These are phyloP conservation scores for Anas capensis DNA, from an alignment of 2,797 vertebrate genomes.

Conservation along the genomic window DNA sequence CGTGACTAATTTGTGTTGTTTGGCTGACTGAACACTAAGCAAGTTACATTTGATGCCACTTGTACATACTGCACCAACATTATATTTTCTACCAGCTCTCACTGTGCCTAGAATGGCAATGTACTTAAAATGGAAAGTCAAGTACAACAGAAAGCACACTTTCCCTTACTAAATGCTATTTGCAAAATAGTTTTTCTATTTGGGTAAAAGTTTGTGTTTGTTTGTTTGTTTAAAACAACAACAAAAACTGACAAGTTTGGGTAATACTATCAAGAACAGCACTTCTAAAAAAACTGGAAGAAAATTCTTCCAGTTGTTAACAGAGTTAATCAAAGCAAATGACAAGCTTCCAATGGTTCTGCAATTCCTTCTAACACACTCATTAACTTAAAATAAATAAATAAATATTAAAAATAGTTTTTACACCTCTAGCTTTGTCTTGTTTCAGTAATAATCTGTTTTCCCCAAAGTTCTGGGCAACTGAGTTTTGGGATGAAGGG, in stretches of 20 bases:
- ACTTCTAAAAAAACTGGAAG: not conserved
- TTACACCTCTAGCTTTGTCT: not conserved
- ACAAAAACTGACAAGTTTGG: not conserved
- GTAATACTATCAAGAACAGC: not conserved
- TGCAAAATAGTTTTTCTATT: not conserved
- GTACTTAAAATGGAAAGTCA: not conserved
- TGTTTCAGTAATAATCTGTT: not conserved
- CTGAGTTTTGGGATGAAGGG: not conserved
- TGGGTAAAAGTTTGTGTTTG: not conserved
- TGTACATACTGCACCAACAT: not conserved
- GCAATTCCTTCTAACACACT: not conserved
- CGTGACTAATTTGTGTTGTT: not conserved
- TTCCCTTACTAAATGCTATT: not conserved
- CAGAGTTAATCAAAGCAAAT: not conserved
- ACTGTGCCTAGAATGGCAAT: not conserved
- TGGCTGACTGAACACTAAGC: not conserved
- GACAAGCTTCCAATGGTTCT: not conserved
- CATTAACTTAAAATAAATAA: not conserved
- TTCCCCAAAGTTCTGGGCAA: not conserved
- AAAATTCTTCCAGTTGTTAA: not conserved
- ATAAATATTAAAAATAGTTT: too few species aligned
- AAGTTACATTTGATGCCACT: not conserved
- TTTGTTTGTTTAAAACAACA: not conserved
- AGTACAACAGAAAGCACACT: not conserved
- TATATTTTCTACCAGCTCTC: not conserved